Conservation (phyloP, 2,888 invertebrate genomes). For the Nephrotoma guestfalica region DNA sequence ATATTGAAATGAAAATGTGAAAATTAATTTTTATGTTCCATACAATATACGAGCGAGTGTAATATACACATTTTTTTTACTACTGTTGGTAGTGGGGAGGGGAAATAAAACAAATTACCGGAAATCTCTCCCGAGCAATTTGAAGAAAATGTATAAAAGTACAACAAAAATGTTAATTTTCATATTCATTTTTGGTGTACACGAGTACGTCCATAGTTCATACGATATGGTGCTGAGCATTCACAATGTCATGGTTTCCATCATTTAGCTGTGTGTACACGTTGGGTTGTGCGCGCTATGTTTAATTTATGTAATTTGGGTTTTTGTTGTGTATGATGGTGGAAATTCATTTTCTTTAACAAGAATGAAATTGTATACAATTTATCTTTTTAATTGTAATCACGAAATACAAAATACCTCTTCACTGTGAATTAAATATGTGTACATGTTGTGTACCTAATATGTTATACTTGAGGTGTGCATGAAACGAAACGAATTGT, state of each 20-base stretch:
- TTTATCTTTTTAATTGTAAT: not conserved
- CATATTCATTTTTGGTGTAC: not conserved
- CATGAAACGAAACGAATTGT: not conserved
- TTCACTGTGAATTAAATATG: not conserved
- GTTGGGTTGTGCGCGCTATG: not conserved
- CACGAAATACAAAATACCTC: not conserved
- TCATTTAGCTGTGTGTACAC: not conserved
- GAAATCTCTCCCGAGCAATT: not conserved
- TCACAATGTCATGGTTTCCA: not conserved
- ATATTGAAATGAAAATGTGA: not conserved
- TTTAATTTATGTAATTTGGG: not conserved
- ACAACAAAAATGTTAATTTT: not conserved
- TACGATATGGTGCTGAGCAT: not conserved
- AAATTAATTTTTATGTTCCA: not conserved
- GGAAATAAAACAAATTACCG: not conserved
- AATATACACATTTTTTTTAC: not conserved
- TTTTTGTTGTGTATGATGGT: not conserved
- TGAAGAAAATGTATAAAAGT: not conserved
- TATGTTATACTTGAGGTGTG: not conserved
- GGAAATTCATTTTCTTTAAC: not conserved
- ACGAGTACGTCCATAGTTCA: not conserved
- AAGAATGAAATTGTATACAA: not conserved
- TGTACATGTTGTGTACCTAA: not conserved
- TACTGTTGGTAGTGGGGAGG: not conserved
- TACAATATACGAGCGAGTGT: not conserved